Evolutionary conservation across 2,888 invertebrate species (phyloP), one percentile per base, ranked within the genome.

Genomic region (Lithophane semibrunnea): DNA sequence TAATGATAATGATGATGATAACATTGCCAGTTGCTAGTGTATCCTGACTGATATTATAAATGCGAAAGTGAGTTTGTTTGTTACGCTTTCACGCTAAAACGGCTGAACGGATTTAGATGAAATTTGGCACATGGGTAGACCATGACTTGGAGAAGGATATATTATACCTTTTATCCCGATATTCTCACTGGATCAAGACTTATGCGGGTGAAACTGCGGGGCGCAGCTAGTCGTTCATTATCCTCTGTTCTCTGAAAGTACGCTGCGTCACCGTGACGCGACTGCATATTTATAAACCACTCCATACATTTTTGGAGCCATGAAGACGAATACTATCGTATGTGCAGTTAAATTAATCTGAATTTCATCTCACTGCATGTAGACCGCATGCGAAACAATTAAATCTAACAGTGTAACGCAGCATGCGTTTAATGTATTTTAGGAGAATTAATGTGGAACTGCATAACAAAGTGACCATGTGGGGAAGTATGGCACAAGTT

Each of bases 401-500:
- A 85, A 82, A 83, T 82, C 66, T 79, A 76, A 73, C 60, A 60
- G 70, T 74, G 58, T 73, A 77, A 75, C 73, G 68, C 73, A 67
- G 72, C 54, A 54, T 84, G 82, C 82, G 75, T 75, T 79, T 77
- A 82, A 77, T 85, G 79, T 79, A 85, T 82, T 84, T 84, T 77
- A 42, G 73, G 47, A 18, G 58, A 84, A 80, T 84, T 80, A 60
- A 80, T 83, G 69, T 70, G 24, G 60, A 66, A 75, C 49, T 69
- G 52, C 61, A 58, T 73, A 56, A 75, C 61, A 63, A 63, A 80
- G 69, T 70, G 63, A 42, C 56, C 44, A 21, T 37, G 37, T n/a
- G 47, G 56, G 58, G 10, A 44, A 61, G 49, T 18, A 60, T 29
- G 7, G 18, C 5, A 21, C 10, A 44, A 52, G 13, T 37, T 52